Base-by-base conservation (phyloP, 2,888 invertebrate species). In the Sesamia inferens region DNA sequence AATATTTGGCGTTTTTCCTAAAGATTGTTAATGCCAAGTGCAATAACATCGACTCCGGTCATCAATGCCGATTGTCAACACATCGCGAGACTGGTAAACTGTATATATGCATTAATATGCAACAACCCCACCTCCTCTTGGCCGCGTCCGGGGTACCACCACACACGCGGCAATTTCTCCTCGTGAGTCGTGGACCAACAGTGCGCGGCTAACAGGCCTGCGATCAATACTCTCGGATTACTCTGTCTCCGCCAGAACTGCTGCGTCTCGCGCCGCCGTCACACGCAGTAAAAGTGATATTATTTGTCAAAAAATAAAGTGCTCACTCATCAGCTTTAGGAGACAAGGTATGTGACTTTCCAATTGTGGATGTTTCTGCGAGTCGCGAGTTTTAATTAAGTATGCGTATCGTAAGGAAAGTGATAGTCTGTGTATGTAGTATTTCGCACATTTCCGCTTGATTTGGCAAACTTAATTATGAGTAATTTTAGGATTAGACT, bases 271-370 rank as follows among this genome's bases (percentile, higher is more conserved):
- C 64, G 67, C 24, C 54, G 68, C 58, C 6, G 54, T 62, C 65
- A 6, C 22, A 57, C 66, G 42, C 83, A 64, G 76, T 86, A 81
- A 82, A 85, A 87, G 87, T 86, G 84, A 64, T 76, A 76, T 74
- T 73, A 71, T 73, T 79, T 58, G 55, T 66, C 55, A 65, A 78
- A 78, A 75, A 80, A 76, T 75, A 58, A 63, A 79, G 75, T 83
- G 73, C 59, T 74, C 65, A 66, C 24, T 68, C 61, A 69, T 59
- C 70, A 70, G 62, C 55, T 76, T 68, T 69, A 74, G 73, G 77
- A 82, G 66, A 62, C 59, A 68, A 81, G 87, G 86, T 86, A 87
- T 66, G 85, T 81, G 10, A 87, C 86, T 86, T 86, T 86, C 87
- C 76, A 76, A 78, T 84, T 78, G 71, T 75, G 63, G 65, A 76